Conservation (phyloP, 2,797 vertebrate genomes). For the Sebastes oblongus region DNA sequence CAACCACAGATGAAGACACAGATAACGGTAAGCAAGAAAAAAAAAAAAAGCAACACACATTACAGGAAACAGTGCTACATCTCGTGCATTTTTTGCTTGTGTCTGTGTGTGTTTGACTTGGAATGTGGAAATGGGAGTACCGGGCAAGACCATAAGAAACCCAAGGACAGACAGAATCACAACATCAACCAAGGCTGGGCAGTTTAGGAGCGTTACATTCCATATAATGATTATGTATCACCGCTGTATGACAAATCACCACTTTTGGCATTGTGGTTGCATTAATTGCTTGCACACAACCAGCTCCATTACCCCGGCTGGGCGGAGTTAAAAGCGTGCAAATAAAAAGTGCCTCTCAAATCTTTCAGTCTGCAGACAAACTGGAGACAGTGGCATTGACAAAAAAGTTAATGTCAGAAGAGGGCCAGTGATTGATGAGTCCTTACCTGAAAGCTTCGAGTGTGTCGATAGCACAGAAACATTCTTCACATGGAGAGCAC, state of each 20-base stretch:
- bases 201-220: slow-evolving; percentile 72
- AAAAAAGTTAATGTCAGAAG: slow-evolving; percentile 85
- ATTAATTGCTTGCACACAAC: slow-evolving; percentile 83
- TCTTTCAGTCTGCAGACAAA: slow-evolving; percentile 84
- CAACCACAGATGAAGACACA: slow-evolving; percentile 6
- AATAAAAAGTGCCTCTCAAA: slow-evolving; percentile 86
- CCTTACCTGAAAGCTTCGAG: slow-evolving; percentile 75
- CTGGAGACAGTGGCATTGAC: slow-evolving; percentile 86
- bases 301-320: slow-evolving; percentile 85
- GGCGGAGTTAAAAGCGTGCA: slow-evolving; percentile 82
- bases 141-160: slow-evolving; percentile 50
- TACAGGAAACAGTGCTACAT: slow-evolving; percentile 45
- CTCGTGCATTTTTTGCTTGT: slow-evolving; percentile 10
- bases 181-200: slow-evolving; percentile 59
- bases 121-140: slow-evolving; percentile 42
- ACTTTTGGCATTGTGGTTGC: slow-evolving; percentile 87
- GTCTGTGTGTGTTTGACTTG: slow-evolving; percentile 15
- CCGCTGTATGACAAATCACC: slow-evolving; percentile 85
- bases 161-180: slow-evolving; percentile 60
- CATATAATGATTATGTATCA: slow-evolving; percentile 86
- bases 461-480: slow-evolving; percentile 49
- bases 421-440: slow-evolving; percentile 80
- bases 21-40: slow-evolving; percentile 2
- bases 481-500: slow-evolving; percentile 35
- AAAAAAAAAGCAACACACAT: slow-evolving; percentile 4